These are phyloP conservation scores for Himalopsyche tibetana DNA, from an alignment of 2,888 invertebrate genomes.

Conservation along the genomic window DNA sequence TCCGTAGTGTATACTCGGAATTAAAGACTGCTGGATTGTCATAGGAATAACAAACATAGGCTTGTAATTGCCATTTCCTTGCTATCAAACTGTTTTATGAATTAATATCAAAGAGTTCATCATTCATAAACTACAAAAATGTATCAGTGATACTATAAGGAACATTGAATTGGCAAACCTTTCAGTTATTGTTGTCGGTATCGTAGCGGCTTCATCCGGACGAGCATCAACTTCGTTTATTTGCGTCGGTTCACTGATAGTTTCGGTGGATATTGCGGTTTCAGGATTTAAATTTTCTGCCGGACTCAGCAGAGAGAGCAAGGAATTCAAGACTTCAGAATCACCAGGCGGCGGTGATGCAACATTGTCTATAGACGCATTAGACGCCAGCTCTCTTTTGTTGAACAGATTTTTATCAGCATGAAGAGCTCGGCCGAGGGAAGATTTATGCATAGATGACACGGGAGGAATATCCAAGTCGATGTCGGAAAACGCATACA, in stretches of 20 bases:
- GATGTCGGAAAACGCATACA: constrained; percentile 74
- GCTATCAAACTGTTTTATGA: no score
- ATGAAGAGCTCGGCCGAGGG: constrained; percentile 58
- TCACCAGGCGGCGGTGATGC: constrained; percentile 54
- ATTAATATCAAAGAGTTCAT: no score
- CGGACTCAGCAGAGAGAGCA: constrained; percentile 55
- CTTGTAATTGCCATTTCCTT: no score
- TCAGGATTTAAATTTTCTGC: constrained; percentile 54
- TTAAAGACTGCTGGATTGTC: no score
- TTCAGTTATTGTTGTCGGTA: not conserved
- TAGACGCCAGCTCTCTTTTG: constrained; percentile 56
- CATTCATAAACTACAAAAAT: no score
- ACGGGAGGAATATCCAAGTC: constrained; percentile 75
- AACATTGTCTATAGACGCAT: constrained; percentile 55
- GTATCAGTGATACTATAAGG: no score
- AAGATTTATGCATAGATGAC: constrained; percentile 70
- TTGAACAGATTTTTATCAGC: constrained; percentile 64
- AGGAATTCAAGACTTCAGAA: constrained; percentile 59
- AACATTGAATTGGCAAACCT: not conserved
- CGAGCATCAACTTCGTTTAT: not conserved
- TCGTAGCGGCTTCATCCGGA: not conserved
- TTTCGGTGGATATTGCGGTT: not conserved
- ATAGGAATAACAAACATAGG: no score
- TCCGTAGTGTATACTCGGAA: no score
- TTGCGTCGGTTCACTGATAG: not conserved